Percentiles rank a stretch among this genome's conserved stretches.
These are phyloP conservation scores for Onthophagus sagittarius DNA, from an alignment of 2,888 invertebrate species.

Conservation along the genomic window DNA sequence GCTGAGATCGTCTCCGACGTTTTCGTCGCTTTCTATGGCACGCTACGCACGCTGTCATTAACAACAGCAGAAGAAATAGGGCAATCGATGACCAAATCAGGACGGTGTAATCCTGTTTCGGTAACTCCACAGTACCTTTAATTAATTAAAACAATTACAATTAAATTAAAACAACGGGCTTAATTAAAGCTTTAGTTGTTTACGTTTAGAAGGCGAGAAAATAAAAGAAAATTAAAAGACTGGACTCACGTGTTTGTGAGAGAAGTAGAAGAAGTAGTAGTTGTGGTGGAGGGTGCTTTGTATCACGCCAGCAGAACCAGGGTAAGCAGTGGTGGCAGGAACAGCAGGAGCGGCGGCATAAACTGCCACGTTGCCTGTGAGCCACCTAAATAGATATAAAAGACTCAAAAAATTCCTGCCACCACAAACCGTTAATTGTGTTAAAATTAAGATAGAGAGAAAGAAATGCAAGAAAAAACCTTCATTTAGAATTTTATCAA, in stretches of 20 bases:
- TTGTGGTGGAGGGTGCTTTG: slow-evolving; percentile 28
- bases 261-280: slow-evolving; percentile 35
- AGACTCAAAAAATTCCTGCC: slow-evolving; percentile 28
- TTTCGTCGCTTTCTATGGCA: slow-evolving; percentile 53
- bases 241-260: slow-evolving; percentile 40
- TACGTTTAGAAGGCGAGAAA: background rate
- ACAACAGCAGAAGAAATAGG: slow-evolving; percentile 49
- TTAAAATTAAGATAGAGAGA: background rate
- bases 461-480: background rate
- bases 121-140: slow-evolving; percentile 42
- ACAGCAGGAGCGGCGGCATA: slow-evolving; percentile 34
- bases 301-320: slow-evolving; percentile 44
- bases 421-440: slow-evolving; percentile 18
- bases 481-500: background rate
- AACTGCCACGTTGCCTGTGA: slow-evolving; percentile 37
- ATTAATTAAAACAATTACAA: background rate
- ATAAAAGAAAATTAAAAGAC: slow-evolving; percentile 15
- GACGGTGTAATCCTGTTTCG: slow-evolving; percentile 42
- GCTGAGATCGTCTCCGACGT: slow-evolving; percentile 49
- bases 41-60: slow-evolving; percentile 48
- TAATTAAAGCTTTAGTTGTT: background rate
- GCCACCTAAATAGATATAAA: slow-evolving; percentile 40
- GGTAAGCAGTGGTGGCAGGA: slow-evolving; percentile 44
- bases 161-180: background rate
- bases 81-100: slow-evolving; percentile 45